Percentiles rank a stretch among this genome's conserved stretches.
These are phyloP conservation scores for Enteromius afrohamiltoni DNA, from an alignment of 2,797 vertebrate genomes.

Conservation along the genomic window DNA sequence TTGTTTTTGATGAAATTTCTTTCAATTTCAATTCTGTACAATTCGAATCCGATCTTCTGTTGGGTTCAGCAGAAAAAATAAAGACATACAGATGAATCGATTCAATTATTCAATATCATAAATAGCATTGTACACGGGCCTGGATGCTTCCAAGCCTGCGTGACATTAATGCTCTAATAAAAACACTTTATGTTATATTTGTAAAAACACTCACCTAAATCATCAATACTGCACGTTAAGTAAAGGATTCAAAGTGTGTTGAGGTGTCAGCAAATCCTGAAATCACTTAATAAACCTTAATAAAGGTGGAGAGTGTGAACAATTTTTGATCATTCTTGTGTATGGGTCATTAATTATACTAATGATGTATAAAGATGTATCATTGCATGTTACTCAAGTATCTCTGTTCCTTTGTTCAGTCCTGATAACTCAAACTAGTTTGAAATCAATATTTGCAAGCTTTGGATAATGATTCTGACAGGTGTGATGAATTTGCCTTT, in stretches of 20 bases:
- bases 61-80: not conserved
- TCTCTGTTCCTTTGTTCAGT: slow-evolving; percentile 27
- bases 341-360: slow-evolving; percentile 24
- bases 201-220: not conserved
- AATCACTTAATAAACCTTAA: slow-evolving; percentile 1
- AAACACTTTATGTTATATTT: no score
- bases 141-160: no score
- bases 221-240: not conserved
- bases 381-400: slow-evolving; percentile 3
- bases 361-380: slow-evolving; percentile 25
- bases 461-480: slow-evolving; percentile 41
- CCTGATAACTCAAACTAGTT: slow-evolving; percentile 23
- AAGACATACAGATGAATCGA: not conserved
- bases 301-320: not conserved
- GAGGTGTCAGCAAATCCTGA: not conserved
- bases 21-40: no score
- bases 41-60: not conserved
- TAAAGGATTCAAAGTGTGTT: not conserved
- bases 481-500: slow-evolving; percentile 37
- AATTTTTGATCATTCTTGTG: slow-evolving; percentile 20
- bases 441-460: slow-evolving; percentile 49
- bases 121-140: not conserved
- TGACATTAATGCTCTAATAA: no score
- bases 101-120: not conserved
- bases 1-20: not conserved